A percentile compares a stretch with the other conserved stretches of the same genome.
phyloP scores from a whole-genome alignment of 2,113 vertebrate species.

The Sturnira hondurensis region DNA sequence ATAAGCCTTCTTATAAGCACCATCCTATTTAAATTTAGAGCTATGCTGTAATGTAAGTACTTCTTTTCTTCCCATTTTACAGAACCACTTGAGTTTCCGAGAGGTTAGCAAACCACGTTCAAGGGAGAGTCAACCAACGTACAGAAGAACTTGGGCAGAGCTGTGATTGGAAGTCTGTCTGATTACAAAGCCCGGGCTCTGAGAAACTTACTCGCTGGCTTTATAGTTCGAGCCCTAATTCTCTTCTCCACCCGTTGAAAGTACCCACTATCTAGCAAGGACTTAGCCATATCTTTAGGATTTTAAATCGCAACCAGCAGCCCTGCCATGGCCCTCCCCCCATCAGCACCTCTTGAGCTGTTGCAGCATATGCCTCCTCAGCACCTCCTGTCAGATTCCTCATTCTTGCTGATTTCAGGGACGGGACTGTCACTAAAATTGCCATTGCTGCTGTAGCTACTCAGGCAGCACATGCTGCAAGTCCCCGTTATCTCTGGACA shows the following conservation, averaged over 20 bases:
- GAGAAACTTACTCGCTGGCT: not conserved
- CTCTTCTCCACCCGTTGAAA: not conserved
- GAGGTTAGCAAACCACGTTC: not conserved
- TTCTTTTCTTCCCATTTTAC: not conserved
- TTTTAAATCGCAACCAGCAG: conserved; percentile 18
- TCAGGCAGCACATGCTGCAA: conserved; percentile 46
- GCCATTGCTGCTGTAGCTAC: conserved; percentile 49
- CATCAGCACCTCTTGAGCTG: conserved; percentile 67
- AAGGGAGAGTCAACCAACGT: not conserved
- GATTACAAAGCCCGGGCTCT: not conserved
- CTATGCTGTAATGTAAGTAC: not conserved
- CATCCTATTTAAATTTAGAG: not conserved
- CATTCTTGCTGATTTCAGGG: conserved; percentile 43
- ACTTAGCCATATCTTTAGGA: conserved; percentile 15
- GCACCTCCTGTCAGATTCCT: conserved; percentile 74
- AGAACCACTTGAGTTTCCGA: not conserved
- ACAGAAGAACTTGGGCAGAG: not conserved
- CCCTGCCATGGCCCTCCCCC: not conserved
- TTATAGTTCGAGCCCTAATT: not conserved
- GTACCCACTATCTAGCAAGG: not conserved
- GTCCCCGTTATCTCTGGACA: conserved; percentile 55
- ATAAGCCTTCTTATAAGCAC: not conserved
- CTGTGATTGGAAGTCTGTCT: not conserved
- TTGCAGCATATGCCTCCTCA: conserved; percentile 29
- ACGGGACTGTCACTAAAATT: conserved; percentile 52